Evolutionary conservation across 2,113 vertebrate species (phyloP).

Genomic region (Protobothrops mucrosquamatus): DNA sequence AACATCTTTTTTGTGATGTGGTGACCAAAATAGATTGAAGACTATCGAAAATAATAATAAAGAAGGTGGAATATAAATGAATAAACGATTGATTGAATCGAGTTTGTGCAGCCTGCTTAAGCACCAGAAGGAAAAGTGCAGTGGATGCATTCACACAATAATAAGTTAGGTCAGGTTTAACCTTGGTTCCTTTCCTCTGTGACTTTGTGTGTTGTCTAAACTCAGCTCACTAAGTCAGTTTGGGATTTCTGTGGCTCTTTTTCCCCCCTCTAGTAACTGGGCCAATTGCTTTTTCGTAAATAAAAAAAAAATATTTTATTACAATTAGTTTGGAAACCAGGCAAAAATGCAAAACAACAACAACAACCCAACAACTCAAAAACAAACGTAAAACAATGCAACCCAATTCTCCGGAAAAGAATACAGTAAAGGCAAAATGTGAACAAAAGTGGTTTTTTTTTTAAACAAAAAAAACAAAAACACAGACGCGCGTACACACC

Average conservation of each 20-base stretch:
- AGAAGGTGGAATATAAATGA: no score
- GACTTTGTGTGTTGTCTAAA: background rate
- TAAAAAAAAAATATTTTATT: background rate
- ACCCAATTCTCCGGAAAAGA: background rate
- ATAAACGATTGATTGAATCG: no score
- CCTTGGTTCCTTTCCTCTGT: background rate
- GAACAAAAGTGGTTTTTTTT: background rate
- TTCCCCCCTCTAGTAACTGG: background rate
- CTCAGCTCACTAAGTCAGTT: background rate
- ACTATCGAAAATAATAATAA: no score
- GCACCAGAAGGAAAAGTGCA: background rate
- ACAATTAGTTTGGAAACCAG: background rate
- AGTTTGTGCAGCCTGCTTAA: background rate
- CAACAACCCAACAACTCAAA: no score
- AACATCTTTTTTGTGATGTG: no score
- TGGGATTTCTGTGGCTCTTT: background rate
- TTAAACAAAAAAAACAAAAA: background rate
- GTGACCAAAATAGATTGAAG: no score
- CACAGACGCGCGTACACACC: background rate
- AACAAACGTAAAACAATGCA: no score
- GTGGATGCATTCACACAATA: background rate
- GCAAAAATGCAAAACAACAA: background rate
- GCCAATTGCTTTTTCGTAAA: background rate
- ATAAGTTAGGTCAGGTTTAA: background rate
- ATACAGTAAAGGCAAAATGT: background rate